Conservation (phyloP, 30 jellyfish, hydroid and myxozoan species). For the Mastigias papua region DNA sequence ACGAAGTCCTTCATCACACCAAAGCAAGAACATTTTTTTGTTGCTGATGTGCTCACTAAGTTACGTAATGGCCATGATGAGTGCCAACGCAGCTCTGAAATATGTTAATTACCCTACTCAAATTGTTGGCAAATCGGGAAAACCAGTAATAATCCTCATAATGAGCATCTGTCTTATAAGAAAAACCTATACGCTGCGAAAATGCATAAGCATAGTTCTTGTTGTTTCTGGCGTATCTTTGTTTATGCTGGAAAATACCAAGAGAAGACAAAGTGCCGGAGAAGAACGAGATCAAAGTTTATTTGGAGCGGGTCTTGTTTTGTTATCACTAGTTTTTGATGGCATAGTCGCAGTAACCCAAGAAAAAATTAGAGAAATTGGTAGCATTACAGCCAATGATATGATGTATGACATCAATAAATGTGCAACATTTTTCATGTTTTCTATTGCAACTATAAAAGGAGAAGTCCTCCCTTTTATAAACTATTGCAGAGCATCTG, state of each 20-base stretch:
- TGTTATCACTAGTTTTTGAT: constrained; percentile 66
- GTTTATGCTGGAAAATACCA: constrained; percentile 71
- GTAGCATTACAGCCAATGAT: constrained; percentile 26
- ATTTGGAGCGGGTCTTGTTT: constrained; percentile 52
- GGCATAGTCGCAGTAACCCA: constrained; percentile 87
- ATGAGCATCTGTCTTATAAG: constrained; percentile 25
- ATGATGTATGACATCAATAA: constrained; percentile 76
- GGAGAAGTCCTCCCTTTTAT: constrained; percentile 62
- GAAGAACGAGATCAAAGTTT: background rate
- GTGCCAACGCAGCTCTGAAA: constrained; percentile 69
- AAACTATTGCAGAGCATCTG: constrained; percentile 8
- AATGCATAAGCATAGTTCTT: constrained; percentile 64
- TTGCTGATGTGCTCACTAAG: constrained; percentile 47
- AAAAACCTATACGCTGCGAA: constrained; percentile 34
- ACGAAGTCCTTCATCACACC: background rate
- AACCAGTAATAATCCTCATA: constrained; percentile 68
- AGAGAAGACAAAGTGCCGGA: background rate
- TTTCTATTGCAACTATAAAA: constrained; percentile 12
- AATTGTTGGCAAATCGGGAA: constrained; percentile 80
- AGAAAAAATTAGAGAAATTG: constrained; percentile 36
- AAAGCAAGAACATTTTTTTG: constrained; percentile 9
- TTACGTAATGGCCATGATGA: constrained; percentile 61
- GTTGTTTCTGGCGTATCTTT: constrained; percentile 72
- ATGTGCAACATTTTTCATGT: constrained; percentile 60
- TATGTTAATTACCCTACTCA: constrained; percentile 83